These are phyloP conservation scores for Melanostoma scalare DNA, from an alignment of 2,888 invertebrate genomes.

Conservation along the genomic window DNA sequence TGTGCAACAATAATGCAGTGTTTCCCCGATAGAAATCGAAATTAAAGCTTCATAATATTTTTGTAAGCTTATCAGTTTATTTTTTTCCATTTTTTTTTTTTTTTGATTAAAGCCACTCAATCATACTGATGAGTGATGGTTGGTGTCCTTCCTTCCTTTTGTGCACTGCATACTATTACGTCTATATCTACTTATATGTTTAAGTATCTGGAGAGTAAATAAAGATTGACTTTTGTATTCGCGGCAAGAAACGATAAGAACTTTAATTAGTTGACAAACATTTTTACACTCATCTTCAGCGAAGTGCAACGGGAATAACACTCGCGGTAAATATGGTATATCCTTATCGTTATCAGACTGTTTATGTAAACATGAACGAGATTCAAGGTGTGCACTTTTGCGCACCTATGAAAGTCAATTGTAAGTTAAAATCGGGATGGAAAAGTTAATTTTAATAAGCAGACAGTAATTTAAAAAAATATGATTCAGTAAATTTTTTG, in stretches of 20 bases:
- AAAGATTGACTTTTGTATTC: constrained; percentile 58
- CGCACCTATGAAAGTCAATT: constrained; percentile 1
- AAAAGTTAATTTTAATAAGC: no score
- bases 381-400: constrained; percentile 57
- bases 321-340: constrained; percentile 27
- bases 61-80: constrained; percentile 60
- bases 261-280: constrained; percentile 68
- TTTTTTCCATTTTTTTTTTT: background rate
- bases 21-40: constrained; percentile 31
- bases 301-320: constrained; percentile 57
- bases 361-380: constrained; percentile 2
- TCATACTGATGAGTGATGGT: constrained; percentile 30
- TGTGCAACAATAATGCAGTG: constrained; percentile 51
- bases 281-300: constrained; percentile 66
- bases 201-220: constrained; percentile 42
- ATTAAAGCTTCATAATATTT: constrained; percentile 34
- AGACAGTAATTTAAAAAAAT: no score
- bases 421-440: no score
- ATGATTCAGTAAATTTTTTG: no score
- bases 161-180: constrained; percentile 7
- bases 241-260: constrained; percentile 56
- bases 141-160: constrained; percentile 64
- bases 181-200: background rate
- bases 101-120: constrained; percentile 25
- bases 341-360: constrained; percentile 48